phyloP scores from a whole-genome alignment of 2,113 vertebrate species.

The Pavo muticus region DNA sequence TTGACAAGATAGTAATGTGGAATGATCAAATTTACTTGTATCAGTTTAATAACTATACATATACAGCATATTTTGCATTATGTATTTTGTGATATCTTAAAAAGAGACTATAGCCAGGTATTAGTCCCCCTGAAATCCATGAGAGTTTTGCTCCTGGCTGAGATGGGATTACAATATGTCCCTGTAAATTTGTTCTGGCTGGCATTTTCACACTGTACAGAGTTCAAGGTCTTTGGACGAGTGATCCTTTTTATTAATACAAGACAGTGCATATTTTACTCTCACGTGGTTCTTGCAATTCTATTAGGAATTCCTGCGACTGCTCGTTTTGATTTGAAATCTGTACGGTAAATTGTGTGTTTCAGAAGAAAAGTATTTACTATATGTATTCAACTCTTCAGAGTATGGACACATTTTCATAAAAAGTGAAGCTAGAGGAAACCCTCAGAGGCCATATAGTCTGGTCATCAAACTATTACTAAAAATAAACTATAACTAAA shows the following conservation, averaged over 20 bases:
- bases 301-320: neutral
- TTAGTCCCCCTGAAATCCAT: conserved; percentile 5
- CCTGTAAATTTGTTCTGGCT: neutral
- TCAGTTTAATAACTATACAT: neutral
- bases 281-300: neutral
- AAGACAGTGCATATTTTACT: neutral
- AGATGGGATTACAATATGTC: neutral
- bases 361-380: neutral
- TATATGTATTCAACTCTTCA: neutral
- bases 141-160: neutral
- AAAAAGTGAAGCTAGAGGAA: neutral
- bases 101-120: neutral
- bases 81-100: neutral
- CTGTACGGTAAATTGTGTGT: neutral
- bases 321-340: conserved; percentile 25
- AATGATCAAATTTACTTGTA: neutral
- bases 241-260: neutral
- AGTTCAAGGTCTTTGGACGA: conserved; percentile 1
- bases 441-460: neutral
- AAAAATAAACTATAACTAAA: conserved; percentile 2
- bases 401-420: neutral
- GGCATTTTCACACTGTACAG: neutral
- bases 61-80: neutral
- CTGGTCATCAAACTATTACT: neutral
- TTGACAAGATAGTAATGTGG: neutral